Evolutionary conservation across 2,113 vertebrate genomes (phyloP).

Genomic region (Stegostoma tigrinum): DNA sequence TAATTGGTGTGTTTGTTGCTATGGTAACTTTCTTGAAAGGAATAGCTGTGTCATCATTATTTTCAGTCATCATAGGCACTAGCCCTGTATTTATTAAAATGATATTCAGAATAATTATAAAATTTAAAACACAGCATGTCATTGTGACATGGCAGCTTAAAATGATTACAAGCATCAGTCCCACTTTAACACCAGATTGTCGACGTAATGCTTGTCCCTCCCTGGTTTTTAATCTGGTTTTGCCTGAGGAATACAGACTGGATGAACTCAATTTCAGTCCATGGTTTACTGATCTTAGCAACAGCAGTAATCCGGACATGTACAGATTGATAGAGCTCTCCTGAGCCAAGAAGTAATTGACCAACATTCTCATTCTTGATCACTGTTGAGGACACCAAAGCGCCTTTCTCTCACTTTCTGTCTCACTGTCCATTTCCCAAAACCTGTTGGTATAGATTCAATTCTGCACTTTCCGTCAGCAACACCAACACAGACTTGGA

Average conservation of each 20-base stretch:
- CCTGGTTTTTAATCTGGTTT: neutral
- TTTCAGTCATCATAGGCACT: conserved; percentile 48
- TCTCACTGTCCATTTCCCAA: neutral
- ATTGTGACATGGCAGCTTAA: neutral
- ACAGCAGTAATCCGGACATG: neutral
- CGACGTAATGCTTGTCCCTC: neutral
- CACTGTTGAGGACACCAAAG: neutral
- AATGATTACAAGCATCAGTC: neutral
- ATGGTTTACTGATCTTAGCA: neutral
- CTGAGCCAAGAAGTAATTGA: neutral
- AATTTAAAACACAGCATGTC: neutral
- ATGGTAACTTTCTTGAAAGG: conserved; percentile 50
- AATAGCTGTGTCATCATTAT: conserved; percentile 50
- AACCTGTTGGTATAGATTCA: neutral
- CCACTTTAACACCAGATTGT: neutral
- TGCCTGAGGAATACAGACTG: neutral
- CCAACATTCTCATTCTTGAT: neutral
- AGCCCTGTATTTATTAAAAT: conserved; percentile 50
- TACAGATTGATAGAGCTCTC: neutral
- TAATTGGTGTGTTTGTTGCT: conserved; percentile 51
- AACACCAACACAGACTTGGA: neutral
- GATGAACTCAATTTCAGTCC: neutral
- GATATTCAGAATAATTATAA: neutral
- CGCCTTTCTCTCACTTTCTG: neutral
- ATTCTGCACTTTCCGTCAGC: neutral